Conservation (phyloP, 64 coral and sea anemone species). For the Astreopora myriophthalma region DNA sequence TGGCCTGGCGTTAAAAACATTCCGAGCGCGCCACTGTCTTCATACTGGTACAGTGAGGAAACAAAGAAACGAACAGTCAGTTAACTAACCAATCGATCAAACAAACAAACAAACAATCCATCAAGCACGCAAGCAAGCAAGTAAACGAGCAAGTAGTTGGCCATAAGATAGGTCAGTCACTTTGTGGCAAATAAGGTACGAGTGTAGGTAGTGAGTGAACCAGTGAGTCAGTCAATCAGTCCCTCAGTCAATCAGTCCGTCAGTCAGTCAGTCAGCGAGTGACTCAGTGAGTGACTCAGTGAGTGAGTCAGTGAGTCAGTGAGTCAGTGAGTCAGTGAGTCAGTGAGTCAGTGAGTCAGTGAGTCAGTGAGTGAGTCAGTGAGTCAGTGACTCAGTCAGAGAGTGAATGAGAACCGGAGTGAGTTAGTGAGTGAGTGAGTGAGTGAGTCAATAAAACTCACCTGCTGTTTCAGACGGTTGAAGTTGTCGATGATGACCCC, state of each 20-base stretch:
- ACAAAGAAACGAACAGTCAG: neutral
- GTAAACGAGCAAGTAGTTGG: neutral
- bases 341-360: neutral
- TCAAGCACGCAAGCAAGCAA: neutral
- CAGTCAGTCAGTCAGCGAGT: neutral
- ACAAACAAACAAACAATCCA: neutral
- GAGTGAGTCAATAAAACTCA: neutral
- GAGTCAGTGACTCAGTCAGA: neutral
- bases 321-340: neutral
- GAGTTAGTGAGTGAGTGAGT: neutral
- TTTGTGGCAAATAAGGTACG: too few species aligned
- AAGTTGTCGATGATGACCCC: conserved; percentile 97
- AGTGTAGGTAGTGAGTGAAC: too few species aligned
- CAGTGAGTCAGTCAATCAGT: neutral
- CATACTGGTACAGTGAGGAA: conserved; percentile 64
- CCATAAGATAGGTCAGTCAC: too few species aligned
- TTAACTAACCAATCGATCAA: neutral
- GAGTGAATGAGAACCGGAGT: neutral
- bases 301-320: neutral
- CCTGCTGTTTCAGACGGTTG: conserved; percentile 92
- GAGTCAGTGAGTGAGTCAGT: too few species aligned
- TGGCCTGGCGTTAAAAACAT: conserved; percentile 93
- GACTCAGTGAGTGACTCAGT: neutral
- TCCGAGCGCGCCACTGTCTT: conserved; percentile 93
- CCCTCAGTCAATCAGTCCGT: neutral